A percentile compares a stretch with the other conserved stretches of the same genome.
These are phyloP conservation scores for Clistopyga incitator DNA, from an alignment of 2,888 invertebrate species.

Conservation along the genomic window DNA sequence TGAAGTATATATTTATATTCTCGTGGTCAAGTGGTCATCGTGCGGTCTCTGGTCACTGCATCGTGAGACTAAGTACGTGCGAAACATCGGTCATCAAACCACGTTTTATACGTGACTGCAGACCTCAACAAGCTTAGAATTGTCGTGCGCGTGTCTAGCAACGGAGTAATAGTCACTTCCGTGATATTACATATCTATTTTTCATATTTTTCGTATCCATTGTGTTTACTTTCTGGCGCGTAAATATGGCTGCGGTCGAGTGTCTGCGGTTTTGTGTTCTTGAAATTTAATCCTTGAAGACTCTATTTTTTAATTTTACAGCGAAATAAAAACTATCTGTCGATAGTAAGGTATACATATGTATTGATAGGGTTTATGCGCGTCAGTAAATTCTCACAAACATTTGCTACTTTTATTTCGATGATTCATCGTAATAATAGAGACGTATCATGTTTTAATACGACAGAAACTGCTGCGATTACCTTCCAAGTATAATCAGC, in stretches of 20 bases:
- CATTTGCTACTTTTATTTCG: neutral
- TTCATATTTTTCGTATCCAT: neutral
- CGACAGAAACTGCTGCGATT: neutral
- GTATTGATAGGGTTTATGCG: neutral
- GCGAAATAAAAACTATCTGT: neutral
- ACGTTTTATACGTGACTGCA: too few relatives aligned
- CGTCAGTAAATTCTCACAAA: neutral
- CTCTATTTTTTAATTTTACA: neutral
- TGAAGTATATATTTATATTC: neutral
- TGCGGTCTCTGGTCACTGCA: slow-evolving; percentile 33
- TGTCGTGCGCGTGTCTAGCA: too few relatives aligned
- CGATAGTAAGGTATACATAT: neutral
- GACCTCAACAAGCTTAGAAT: too few relatives aligned
- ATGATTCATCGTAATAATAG: neutral
- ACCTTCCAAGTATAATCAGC: too few relatives aligned
- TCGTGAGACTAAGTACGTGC: slow-evolving; percentile 22
- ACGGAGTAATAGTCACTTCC: too few relatives aligned
- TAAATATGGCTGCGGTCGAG: neutral
- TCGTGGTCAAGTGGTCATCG: slow-evolving; percentile 50
- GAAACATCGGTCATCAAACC: slow-evolving; percentile 33
- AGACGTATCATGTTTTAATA: neutral
- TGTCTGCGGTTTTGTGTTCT: neutral
- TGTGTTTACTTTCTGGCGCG: neutral
- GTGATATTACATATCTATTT: too few relatives aligned
- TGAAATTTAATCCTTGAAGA: slow-evolving; percentile 3